Evolutionary conservation across 2,797 vertebrate genomes (phyloP).

Genomic region (Lagodon rhomboides): DNA sequence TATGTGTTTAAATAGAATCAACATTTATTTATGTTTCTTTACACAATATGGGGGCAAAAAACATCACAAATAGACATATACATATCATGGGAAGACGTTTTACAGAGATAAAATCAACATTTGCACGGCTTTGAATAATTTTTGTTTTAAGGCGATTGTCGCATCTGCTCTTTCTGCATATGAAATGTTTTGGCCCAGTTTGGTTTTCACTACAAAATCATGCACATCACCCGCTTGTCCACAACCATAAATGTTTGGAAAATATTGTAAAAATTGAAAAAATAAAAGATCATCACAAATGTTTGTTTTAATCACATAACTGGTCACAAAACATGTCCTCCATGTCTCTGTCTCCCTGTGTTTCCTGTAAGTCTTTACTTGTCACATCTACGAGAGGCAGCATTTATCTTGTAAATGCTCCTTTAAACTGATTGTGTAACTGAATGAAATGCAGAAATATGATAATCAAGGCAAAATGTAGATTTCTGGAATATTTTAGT

Average conservation of each 20-base stretch:
- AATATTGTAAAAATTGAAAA: neutral
- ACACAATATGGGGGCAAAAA: too few relatives aligned
- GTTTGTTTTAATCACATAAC: neutral
- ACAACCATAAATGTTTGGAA: neutral
- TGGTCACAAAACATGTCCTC: neutral
- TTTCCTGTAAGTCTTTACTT: neutral
- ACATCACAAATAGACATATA: too few relatives aligned
- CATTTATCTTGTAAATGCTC: neutral
- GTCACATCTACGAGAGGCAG: neutral
- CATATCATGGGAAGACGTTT: too few relatives aligned
- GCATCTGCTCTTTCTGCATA: neutral
- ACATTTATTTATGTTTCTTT: neutral
- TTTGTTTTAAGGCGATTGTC: neutral
- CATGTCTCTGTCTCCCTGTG: neutral
- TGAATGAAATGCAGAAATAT: constrained; percentile 2
- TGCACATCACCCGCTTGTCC: neutral
- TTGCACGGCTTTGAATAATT: neutral
- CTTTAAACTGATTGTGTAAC: neutral
- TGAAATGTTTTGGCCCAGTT: neutral
- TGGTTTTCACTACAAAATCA: neutral
- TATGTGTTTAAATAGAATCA: neutral
- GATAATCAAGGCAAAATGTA: neutral
- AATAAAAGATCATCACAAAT: neutral
- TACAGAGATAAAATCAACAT: too few relatives aligned
- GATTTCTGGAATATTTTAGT: neutral